Base-by-base conservation (phyloP, 2,797 vertebrate species). In the Sebastes kiyomatsui region DNA sequence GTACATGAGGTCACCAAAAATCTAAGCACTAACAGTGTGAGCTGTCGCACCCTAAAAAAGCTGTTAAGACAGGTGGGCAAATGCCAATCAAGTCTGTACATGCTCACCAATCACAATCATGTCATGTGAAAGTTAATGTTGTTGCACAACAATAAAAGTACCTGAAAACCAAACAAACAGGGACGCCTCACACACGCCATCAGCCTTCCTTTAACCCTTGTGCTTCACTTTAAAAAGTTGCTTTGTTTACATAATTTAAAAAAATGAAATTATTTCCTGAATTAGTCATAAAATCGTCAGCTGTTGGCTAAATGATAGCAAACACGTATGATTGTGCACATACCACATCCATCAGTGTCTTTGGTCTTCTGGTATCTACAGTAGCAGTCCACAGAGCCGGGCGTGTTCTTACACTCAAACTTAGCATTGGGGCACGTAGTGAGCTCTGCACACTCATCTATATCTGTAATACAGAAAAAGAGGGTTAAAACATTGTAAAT, bases 381-480 rank as follows among this genome's bases (percentile, higher is more conserved):
- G 71, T 87, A 75, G 82, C 96, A 97, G 18, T 80, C 76, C 9
- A 90, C 89, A 2, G 96, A 96, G 38, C 96, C 96, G 0, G 74
- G 81, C 2, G 58, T 92, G 93, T 97, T 97, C 87, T 91, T 88
- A 68, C 96, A 97, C 86, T 96, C 95, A 80, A 92, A 96, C 82
- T 97, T 97, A 27, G 96, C 96, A 61, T 94, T 97, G 27, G 91
- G 88, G 73, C 96, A 97, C 12, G 93, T 86, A 4, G 86, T 79
- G 5, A 93, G 86, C 5, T 86, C 66, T n/a, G 81, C 81, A 82
- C 96, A 97, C 88, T 97, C 96, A 67, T 97, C 81, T 52, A 94
- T 93, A 86, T 97, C 96, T 97, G 68, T 2, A 83, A 73, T 1
- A 68, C 20, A 82, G 18, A 84, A 7, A 80, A 27, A 85, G 4